Percentiles rank a stretch among this genome's conserved stretches.
Conservation (phyloP, 2,797 vertebrate species). For the Amblyraja radiata region DNA sequence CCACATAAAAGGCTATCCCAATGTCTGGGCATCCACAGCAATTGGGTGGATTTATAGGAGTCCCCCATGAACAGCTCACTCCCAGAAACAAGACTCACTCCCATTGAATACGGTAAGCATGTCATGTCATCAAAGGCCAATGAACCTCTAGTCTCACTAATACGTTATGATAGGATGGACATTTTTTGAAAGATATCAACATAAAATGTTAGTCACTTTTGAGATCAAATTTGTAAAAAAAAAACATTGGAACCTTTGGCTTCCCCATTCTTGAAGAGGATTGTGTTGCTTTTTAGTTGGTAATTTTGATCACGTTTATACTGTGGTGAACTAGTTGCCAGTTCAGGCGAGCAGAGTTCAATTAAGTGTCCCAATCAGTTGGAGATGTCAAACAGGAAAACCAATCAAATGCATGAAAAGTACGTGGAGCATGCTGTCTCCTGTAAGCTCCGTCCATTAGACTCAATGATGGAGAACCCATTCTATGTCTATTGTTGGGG, state of each 20-base stretch:
- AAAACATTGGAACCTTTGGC: not conserved
- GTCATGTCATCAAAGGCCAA: not conserved
- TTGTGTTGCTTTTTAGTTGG: not conserved
- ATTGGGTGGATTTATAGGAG: not conserved
- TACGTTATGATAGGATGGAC: not conserved
- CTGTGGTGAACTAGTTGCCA: not conserved
- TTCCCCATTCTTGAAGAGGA: not conserved
- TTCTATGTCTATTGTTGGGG: not conserved
- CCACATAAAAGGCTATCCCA: not conserved
- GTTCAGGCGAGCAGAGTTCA: not conserved
- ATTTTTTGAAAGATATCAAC: not conserved
- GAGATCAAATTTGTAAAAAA: not conserved
- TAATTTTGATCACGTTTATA: not conserved
- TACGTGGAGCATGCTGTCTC: no score
- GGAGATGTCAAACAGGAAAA: not conserved
- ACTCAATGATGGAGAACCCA: not conserved
- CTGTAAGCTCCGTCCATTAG: not conserved
- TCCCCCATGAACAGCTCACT: not conserved
- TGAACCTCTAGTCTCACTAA: not conserved
- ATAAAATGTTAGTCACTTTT: not conserved
- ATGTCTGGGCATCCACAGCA: not conserved
- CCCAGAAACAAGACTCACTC: not conserved
- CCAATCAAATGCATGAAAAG: not conserved
- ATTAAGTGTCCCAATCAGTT: not conserved
- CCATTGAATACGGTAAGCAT: not conserved